Base-by-base conservation (phyloP, 2,113 vertebrate species). In the Nibea coibor region DNA sequence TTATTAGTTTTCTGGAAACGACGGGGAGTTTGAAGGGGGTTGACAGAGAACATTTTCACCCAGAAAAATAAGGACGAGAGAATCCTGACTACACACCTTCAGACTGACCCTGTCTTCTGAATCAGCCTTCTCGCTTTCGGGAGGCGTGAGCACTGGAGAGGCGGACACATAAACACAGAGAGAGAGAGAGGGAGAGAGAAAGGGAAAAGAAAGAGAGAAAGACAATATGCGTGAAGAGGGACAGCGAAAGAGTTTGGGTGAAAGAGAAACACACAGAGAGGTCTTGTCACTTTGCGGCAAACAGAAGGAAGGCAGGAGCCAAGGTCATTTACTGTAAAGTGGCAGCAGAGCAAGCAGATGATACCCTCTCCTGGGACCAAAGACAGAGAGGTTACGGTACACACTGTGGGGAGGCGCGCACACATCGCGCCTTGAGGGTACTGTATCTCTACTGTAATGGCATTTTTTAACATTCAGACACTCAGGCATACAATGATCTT, bases 91-190 rank as follows among this genome's bases (percentile, higher is more conserved):
- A 82, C 82, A 76, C 72, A 95, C 94, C 92, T 95, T 94, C 79
- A 95, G 86, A 61, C 93, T 94, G 89, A 93, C 88, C 81, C 93
- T 91, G 82, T 95, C 94, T 89, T 95, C 94, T 59, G 93, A 92
- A 91, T 93, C 93, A 57, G 92, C 90, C 89, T 94, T 95, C 89
- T 95, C 94, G 31, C 91, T 94, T 86, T 95, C 94, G 83, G 93
- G 87, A 80, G 93, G 93, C 16, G 92, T 94, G 83, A 93, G 91
- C 90, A 93, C 93, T 94, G 82, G 66, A 89, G 61, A 88, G 58
- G 72, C 67, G 54, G 69, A 80, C 10, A 64, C 43, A 68, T 15
- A 57, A n/a, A 86, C 48, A 59, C 15, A 70, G 11, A 86, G 22
- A 71, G 22, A 84, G 24, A 26, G 24, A 26, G 24, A 26, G 24